Base-by-base conservation (phyloP, 2,113 vertebrate species). In the Tachysurus vachellii region DNA sequence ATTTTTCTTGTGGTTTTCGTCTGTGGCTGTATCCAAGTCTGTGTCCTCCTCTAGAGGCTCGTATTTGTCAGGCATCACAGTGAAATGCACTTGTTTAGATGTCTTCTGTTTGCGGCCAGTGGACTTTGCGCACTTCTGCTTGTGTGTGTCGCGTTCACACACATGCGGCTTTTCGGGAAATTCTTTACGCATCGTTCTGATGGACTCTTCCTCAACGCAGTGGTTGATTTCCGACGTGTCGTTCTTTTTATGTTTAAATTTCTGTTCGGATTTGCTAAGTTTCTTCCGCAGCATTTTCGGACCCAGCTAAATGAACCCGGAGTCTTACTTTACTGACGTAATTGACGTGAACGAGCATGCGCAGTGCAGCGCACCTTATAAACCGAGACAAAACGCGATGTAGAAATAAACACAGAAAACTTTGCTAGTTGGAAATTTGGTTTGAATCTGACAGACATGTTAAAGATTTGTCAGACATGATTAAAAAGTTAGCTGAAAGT, bases 31-130 rank as follows among this genome's bases (percentile, higher is more conserved):
- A n/a, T 82, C 84, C 82, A 89, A 90, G 56, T 88, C 86, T 0
- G 71, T 57, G 0, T 92, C 91, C 79, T 89, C 91, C 36, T 77
- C 82, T 85, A 96, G 91, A 5, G 94, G 94, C 1, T 95, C 91
- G 26, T 96, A 96, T 90, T 85, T 92, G 14, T 95, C 94, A 0
- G 94, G 94, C 53, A 95, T 90, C 23, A 95, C 84, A 7, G 91
- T 83, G 88, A 96, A 92, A 80, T 94, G 93, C 73, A 95, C 94
- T 19, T 95, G 91, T 87, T 93, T 95, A 31, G 92, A 91, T 0
- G 85, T 92, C 92, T 92, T 91, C 16, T 66, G 85, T 90, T 59
- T 80, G 88, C 23, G 80, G 50, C 53, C 66, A 26, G 19, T 64
- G 70, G 53, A 23, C 68, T 56, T 80, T 50, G 19, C 14, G 44